Percentiles rank a stretch among this genome's conserved stretches.
Conservation (phyloP, 2,797 vertebrate species). For the Esox masquinongy region DNA sequence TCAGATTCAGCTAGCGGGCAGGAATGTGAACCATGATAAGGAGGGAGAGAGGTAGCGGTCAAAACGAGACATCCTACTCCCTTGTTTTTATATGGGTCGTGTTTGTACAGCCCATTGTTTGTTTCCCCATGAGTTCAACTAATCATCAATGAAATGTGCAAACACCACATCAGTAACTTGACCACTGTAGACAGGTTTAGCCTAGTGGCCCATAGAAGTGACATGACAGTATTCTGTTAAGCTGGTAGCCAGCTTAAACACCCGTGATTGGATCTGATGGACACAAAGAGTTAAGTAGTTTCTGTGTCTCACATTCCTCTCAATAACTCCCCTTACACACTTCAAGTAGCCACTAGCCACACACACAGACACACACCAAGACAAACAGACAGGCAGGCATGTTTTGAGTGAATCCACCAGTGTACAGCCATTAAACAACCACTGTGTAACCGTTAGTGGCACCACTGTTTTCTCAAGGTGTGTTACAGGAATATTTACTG, state of each 20-base stretch:
- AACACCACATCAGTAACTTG: neutral
- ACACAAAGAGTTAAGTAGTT: conserved; percentile 59
- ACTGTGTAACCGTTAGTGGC: neutral
- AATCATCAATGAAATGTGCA: neutral
- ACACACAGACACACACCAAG: neutral
- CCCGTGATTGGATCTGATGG: neutral
- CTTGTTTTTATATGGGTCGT: neutral
- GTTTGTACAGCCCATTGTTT: neutral
- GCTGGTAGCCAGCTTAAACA: conserved; percentile 3
- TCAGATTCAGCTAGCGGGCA: neutral
- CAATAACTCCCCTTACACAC: conserved; percentile 52
- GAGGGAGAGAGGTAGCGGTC: neutral
- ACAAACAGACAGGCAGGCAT: neutral
- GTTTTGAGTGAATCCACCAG: neutral
- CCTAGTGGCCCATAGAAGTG: conserved; percentile 14
- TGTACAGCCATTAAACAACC: neutral
- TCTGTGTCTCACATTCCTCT: conserved; percentile 54
- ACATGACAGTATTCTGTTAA: conserved; percentile 17
- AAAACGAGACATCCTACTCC: neutral
- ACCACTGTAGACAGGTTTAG: neutral
- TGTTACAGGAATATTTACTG: conserved; percentile 50
- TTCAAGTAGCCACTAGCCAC: conserved; percentile 11
- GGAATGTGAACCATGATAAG: neutral
- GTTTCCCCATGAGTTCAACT: neutral
- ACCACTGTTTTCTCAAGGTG: conserved; percentile 42